Evolutionary conservation across 2,888 invertebrate genomes (phyloP), one percentile per base, ranked within the genome.

Genomic region (Congeria kusceri): DNA sequence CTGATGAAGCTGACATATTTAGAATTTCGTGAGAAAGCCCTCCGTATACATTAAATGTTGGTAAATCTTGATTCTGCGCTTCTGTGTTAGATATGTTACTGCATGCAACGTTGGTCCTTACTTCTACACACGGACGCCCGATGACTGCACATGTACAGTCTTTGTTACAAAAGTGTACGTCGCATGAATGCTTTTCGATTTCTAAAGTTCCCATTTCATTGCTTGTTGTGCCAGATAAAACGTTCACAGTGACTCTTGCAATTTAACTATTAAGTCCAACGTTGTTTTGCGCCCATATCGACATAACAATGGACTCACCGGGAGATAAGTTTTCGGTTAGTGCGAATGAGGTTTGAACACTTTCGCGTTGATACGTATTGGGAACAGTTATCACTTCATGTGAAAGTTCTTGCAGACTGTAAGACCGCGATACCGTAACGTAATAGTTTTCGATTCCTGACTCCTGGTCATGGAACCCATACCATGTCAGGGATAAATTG

Each of bases 401-500:
- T 13, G 83, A 70, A 5, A 86, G 32, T 64, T 87, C 85, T 4
- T 67, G 5, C 0, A 81, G 80, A 68, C 77, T 82, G 47, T 77
- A 85, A 1, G 69, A 63, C 11, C 53, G 59, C 23, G 84, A 77
- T 0, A 80, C 57, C 11, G 74, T 67, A 0, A 87, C 28, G 25
- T 69, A 70, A 53, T 80, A 87, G 3, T 3, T 27, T 25, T 61
- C 58, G 28, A 87, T 85, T 3, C 65, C 78, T 1, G 86, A 86
- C 63, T 87, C 84, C 3, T 72, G 67, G 28, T 87, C 86, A 5
- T 59, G 28, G 25, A 86, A 87, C 1, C 87, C 87, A 65, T 77
- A 82, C 87, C 87, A 87, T 23, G 64, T 76, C n/a, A 86, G 25
- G 20, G 69, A 39, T 5, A 83, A 46, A 15, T 83, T 39, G 18